These are phyloP conservation scores for Macrosteles quadrilineatus DNA, from an alignment of 1,140 invertebrate species.

Conservation along the genomic window DNA sequence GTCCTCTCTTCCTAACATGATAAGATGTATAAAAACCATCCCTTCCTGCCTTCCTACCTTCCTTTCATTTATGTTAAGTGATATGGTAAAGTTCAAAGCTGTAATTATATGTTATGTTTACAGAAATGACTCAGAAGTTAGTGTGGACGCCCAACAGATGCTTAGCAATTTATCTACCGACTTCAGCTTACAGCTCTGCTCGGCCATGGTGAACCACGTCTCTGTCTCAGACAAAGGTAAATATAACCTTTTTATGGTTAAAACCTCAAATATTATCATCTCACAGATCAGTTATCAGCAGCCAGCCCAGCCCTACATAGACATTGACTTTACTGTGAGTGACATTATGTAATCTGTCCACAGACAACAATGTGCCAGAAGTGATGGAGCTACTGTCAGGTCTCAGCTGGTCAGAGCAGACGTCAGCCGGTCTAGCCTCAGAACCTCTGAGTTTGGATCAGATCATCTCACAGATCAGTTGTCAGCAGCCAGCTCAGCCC, in stretches of 20 bases:
- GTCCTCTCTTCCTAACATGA: no score
- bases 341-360: no score
- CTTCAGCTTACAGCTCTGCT: slow-evolving; percentile 29
- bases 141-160: slow-evolving; percentile 26
- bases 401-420: slow-evolving; percentile 17
- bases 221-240: slow-evolving; percentile 22
- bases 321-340: slow-evolving; percentile 28
- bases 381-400: no score
- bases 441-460: no score
- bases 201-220: slow-evolving; percentile 29
- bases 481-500: no score
- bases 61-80: no score
- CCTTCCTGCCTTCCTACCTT: no score
- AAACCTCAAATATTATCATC: slow-evolving; percentile 4
- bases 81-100: no score
- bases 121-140: slow-evolving; percentile 19
- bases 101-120: no score
- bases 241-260: neutral
- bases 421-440: neutral
- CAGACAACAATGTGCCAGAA: no score
- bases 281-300: slow-evolving; percentile 24
- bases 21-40: no score
- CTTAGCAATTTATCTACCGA: slow-evolving; percentile 26
- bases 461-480: no score
- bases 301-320: slow-evolving; percentile 29